A percentile compares a stretch with the other conserved stretches of the same genome.
phyloP scores from a whole-genome alignment of 2,797 vertebrate genomes.

The Xiphorhynchus erythropygius region DNA sequence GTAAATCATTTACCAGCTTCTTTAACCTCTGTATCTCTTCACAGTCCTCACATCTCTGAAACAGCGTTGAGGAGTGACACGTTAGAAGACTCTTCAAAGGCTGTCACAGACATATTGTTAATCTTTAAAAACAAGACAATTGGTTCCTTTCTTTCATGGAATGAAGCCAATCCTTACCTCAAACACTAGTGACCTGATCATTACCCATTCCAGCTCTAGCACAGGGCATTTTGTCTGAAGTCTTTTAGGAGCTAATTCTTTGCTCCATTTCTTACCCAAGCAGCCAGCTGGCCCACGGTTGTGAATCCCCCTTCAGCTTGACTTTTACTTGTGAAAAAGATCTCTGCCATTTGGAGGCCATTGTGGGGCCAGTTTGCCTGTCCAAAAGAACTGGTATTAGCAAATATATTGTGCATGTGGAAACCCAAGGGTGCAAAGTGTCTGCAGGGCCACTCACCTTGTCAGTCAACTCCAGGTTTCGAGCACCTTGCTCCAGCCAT shows the following conservation, averaged over 20 bases:
- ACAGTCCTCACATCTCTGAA: slow-evolving; percentile 80
- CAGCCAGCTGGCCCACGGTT: slow-evolving; percentile 82
- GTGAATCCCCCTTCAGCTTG: slow-evolving; percentile 73
- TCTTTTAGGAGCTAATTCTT: background rate
- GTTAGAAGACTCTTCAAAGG: background rate
- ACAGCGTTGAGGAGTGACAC: background rate
- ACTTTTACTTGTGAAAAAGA: slow-evolving; percentile 79
- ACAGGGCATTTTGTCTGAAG: background rate
- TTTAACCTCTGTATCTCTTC: slow-evolving; percentile 84
- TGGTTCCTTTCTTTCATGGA: background rate
- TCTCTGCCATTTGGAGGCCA: slow-evolving; percentile 87
- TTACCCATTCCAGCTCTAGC: background rate
- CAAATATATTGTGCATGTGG: background rate
- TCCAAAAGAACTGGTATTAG: background rate
- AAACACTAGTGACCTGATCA: background rate
- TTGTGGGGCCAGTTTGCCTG: slow-evolving; percentile 95
- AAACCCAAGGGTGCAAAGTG: background rate
- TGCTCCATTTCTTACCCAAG: slow-evolving; percentile 78
- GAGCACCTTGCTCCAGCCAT: slow-evolving; percentile 90
- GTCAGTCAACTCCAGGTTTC: slow-evolving; percentile 93
- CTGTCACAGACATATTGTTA: background rate
- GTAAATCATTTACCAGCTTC: slow-evolving; percentile 84
- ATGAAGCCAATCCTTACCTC: background rate
- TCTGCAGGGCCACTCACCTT: slow-evolving; percentile 81
- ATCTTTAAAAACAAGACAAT: background rate